Percentiles rank a stretch among this genome's conserved stretches.
phyloP scores from a whole-genome alignment of 1,140 invertebrate species.

The Pomacea maculata region DNA sequence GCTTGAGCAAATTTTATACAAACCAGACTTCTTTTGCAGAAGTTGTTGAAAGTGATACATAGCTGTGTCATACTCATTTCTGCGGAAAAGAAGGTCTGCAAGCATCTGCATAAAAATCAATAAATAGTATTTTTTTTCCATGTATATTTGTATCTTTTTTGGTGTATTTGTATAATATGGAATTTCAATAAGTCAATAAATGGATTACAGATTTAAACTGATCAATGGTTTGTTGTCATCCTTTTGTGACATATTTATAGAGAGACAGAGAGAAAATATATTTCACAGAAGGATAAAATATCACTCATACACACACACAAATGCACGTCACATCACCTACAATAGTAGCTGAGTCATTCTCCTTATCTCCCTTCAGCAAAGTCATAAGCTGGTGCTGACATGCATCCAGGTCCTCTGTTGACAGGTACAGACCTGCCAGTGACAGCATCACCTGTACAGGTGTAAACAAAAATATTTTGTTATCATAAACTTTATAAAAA shows the following conservation, averaged over 20 bases:
- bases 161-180: too few relatives aligned
- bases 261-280: background rate
- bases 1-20: background rate
- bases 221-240: background rate
- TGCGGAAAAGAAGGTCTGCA: constrained; percentile 93
- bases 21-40: constrained; percentile 70
- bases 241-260: background rate
- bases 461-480: background rate
- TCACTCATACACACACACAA: background rate
- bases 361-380: constrained; percentile 83
- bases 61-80: constrained; percentile 92
- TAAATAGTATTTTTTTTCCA: constrained; percentile 1
- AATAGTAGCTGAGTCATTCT: constrained; percentile 90
- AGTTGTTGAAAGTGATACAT: constrained; percentile 91
- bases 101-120: constrained; percentile 73
- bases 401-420: constrained; percentile 75
- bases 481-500: background rate
- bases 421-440: constrained; percentile 87
- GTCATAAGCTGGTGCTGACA: constrained; percentile 88
- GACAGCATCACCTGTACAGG: constrained; percentile 68
- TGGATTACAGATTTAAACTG: background rate
- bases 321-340: constrained; percentile 49
- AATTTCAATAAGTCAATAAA: too few relatives aligned
- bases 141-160: too few relatives aligned
- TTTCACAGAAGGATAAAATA: background rate